Evolutionary conservation across 2,797 vertebrate species (phyloP).

Genomic region (Lacerta agilis): DNA sequence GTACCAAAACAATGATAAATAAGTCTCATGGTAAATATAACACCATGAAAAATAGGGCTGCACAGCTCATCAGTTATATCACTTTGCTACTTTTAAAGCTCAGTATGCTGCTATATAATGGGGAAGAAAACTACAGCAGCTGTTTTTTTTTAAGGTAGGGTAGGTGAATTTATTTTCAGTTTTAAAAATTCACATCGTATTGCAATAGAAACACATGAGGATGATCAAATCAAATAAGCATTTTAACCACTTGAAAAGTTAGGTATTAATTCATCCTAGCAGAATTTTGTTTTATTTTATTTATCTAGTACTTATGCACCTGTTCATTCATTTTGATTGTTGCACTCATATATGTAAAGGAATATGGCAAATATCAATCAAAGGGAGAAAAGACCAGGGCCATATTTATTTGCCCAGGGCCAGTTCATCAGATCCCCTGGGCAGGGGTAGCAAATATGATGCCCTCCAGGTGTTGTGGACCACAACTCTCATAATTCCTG

Average conservation of each 20-base stretch:
- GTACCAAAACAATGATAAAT: conserved; percentile 58
- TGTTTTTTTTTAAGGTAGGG: conserved; percentile 44
- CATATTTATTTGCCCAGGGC: background rate
- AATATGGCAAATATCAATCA: background rate
- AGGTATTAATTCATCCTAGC: conserved; percentile 49
- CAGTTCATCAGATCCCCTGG: background rate
- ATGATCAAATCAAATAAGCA: conserved; percentile 56
- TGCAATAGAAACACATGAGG: conserved; percentile 39
- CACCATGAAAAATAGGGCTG: conserved; percentile 49
- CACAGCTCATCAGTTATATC: conserved; percentile 53
- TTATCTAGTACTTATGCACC: background rate
- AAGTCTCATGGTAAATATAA: conserved; percentile 51
- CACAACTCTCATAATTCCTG: no score
- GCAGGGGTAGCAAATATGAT: no score
- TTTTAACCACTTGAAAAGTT: conserved; percentile 61
- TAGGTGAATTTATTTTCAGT: conserved; percentile 62
- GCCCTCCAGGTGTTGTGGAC: no score
- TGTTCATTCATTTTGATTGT: background rate
- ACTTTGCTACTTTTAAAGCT: conserved; percentile 54
- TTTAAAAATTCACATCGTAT: conserved; percentile 49
- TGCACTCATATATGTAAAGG: background rate
- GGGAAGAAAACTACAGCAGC: conserved; percentile 38
- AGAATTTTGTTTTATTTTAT: conserved; percentile 28
- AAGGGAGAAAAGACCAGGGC: background rate
- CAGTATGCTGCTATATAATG: conserved; percentile 32